Evolutionary conservation across 1,140 invertebrate species (phyloP).

Genomic region (Helicoverpa zea): DNA sequence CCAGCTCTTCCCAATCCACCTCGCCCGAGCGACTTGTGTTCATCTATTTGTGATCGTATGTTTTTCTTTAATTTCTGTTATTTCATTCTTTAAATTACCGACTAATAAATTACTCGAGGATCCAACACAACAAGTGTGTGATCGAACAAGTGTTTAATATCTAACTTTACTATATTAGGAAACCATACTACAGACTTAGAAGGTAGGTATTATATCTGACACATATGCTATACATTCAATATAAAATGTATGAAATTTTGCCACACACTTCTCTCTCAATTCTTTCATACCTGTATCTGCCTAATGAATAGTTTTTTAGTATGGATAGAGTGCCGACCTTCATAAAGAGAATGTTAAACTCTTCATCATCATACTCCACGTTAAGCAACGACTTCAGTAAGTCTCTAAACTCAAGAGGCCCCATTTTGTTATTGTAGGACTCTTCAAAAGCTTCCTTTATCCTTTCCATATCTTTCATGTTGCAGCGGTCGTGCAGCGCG

Average conservation of each 20-base stretch:
- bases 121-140: no score
- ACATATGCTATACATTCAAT: neutral
- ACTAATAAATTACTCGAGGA: no score
- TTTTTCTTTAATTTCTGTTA: neutral
- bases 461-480: slow-evolving; percentile 75
- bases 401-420: slow-evolving; percentile 71
- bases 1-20: slow-evolving; percentile 90
- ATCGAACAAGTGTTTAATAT: no score
- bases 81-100: neutral
- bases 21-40: slow-evolving; percentile 87
- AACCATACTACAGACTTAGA: no score
- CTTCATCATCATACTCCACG: slow-evolving; percentile 82
- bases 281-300: neutral
- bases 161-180: no score
- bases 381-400: slow-evolving; percentile 70
- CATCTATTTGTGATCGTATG: slow-evolving; percentile 66
- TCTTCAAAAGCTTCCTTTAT: slow-evolving; percentile 75
- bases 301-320: neutral
- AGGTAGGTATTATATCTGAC: no score
- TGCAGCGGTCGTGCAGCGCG: slow-evolving; percentile 76
- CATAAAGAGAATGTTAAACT: slow-evolving; percentile 81
- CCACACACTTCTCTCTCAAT: neutral
- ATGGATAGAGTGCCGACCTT: slow-evolving; percentile 66
- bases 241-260: no score
- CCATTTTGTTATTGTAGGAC: slow-evolving; percentile 69